These are phyloP conservation scores for Bovichtus variegatus DNA, from an alignment of 2,797 vertebrate species.

Conservation along the genomic window DNA sequence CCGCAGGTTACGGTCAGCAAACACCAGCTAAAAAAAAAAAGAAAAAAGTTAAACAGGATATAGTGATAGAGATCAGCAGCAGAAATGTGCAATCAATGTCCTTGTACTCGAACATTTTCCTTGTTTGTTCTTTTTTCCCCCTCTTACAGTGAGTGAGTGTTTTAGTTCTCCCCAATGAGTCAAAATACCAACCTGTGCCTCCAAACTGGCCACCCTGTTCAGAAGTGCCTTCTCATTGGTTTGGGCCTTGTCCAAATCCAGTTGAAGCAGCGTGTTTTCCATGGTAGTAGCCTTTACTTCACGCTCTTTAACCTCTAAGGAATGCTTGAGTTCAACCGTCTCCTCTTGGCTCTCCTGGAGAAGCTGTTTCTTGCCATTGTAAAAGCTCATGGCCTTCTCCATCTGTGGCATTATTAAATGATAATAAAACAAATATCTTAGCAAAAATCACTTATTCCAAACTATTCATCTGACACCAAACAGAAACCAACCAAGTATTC, in stretches of 20 bases:
- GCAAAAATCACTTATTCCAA: neutral
- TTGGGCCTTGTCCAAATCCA: conserved; percentile 85
- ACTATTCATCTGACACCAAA: conserved; percentile 1
- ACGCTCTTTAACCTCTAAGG: conserved; percentile 79
- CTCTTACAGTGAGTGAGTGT: too few species aligned
- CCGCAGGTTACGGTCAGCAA: conserved; percentile 83
- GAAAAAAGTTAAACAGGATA: too few species aligned
- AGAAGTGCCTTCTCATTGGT: conserved; percentile 83
- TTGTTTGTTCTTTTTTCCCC: neutral
- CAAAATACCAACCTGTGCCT: conserved; percentile 87
- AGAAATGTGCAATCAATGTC: neutral
- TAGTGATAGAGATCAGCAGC: neutral
- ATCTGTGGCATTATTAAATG: conserved; percentile 83
- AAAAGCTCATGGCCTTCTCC: conserved; percentile 91
- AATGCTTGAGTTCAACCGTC: conserved; percentile 78
- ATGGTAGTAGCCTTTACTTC: conserved; percentile 79
- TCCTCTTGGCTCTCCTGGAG: conserved; percentile 88
- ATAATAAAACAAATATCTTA: neutral
- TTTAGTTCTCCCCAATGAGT: neutral
- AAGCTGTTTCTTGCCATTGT: conserved; percentile 91
- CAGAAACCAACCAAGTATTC: neutral
- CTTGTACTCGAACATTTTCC: neutral
- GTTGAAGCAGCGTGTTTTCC: conserved; percentile 83
- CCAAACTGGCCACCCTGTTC: conserved; percentile 84
- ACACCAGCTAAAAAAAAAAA: conserved; percentile 56